Base-by-base conservation (phyloP, 2,113 vertebrate species). In the Sarotherodon lohbergeri region DNA sequence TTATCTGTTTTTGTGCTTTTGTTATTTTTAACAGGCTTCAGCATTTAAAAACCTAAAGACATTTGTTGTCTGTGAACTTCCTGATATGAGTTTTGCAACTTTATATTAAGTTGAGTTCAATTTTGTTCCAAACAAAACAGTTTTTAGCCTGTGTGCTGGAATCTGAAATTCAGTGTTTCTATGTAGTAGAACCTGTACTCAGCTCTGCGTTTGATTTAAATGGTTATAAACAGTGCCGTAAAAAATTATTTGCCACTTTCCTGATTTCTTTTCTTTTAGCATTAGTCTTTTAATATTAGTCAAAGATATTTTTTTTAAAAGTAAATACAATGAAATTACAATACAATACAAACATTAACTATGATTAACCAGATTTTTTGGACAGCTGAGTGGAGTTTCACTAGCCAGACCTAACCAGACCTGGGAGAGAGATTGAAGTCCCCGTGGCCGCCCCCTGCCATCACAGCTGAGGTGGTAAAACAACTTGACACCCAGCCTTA, bases 211-310 rank as follows among this genome's bases (percentile, higher is more conserved):
- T 46, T 46, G 6, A 39, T 22, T 39, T 39, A 0, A 68, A 39
- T 68, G 2, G 0, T 5, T 68, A 68, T 8, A 68, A 39, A 5
- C 32, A 39, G 34, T 8, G 34, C 0, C 0, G 0, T n/a, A n/a
- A 66, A 66, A 66, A 39, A 39, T 0, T 2, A 13, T 1, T 59
- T 66, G 6, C 34, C 61, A 0, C 10, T n/a, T n/a, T 1, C 17
- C 32, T 13, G 0, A 39, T 66, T 66, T 66, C 0, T 0, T 66
- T 66, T 63, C 32, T 63, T 36, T 63, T 63, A 63, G 16, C 0
- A 0, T 63, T 19, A 19, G 16, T 6, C 29, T 63, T 11, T 34
- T 19, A 63, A 19, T 0, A 34, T 19, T 36, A 1, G 9, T 63
- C 0, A 63, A 34, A 34, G 59, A 0, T 61, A 9, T 27, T 1